Evolutionary conservation across 2,113 vertebrate genomes (phyloP), one percentile per base, ranked within the genome.

Genomic region (Tor tambroides): DNA sequence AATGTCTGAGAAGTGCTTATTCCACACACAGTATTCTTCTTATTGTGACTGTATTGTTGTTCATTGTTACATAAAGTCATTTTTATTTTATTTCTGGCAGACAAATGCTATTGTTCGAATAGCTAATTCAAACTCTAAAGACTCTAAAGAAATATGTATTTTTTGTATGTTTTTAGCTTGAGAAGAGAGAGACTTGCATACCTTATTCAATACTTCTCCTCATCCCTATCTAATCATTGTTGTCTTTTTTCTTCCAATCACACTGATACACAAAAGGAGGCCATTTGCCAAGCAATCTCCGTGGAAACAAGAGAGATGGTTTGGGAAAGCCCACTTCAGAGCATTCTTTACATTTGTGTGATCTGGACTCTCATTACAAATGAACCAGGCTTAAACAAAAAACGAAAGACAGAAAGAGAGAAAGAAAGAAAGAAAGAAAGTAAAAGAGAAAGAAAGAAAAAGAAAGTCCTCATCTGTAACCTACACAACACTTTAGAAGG

Each of bases 321-420:
- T 81, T 89, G 51, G 61, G 32, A 32, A 69, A 69, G 15, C 14
- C 65, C 14, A 28, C 65, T 69, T 30, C 5, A 30, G 63, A 67
- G 28, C 78, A 54, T 41, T 30, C 19, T 61, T 80, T 41, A 51
- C 61, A 59, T 79, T 71, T 69, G 21, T 63, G n/a, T 23, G 23
- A 30, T 63, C 61, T 38, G 95, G 95, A 88, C 96, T 35, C 30
- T 10, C 7, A n/a, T 28, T 26, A 63, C 30, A 46, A 46, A 61
- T 21, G 28, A 32, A 14, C 28, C 28, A 56, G 15, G 46, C 12
- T 49, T 14, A 49, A 49, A 49, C 12, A 14, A 49, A 43, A 38
- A 6, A 38, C 35, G 5, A 35, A 35, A 35, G 2, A 38, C 6
- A 38, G 0, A 38, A 38, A 38, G 0, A 38, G 7, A 6, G 2